A percentile compares a stretch with the other conserved stretches of the same genome.
Conservation (phyloP, 1,140 invertebrate species). For the Pseudomyrmex dendroicus region DNA sequence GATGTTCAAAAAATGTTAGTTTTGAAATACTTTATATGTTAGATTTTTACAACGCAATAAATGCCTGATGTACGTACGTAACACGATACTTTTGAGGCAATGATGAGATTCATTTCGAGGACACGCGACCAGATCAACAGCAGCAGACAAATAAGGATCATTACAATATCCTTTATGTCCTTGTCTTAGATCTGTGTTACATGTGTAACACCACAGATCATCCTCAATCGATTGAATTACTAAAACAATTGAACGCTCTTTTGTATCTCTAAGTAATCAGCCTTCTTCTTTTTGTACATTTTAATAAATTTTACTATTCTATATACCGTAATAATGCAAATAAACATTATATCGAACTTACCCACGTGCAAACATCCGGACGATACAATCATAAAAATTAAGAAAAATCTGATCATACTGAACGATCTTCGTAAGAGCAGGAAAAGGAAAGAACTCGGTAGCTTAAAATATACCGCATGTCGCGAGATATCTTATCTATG, state of each 20-base stretch:
- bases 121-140: conserved; percentile 72
- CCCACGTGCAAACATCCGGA: conserved; percentile 29
- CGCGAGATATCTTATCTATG: conserved; percentile 68
- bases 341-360: conserved; percentile 34
- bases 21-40: not conserved
- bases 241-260: conserved; percentile 1
- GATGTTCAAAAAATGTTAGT: too few species aligned
- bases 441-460: not conserved
- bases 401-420: conserved; percentile 48
- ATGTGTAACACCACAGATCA: conserved; percentile 78
- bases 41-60: too few species aligned
- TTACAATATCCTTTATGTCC: conserved; percentile 76
- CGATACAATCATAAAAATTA: conserved; percentile 10
- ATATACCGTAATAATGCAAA: too few species aligned
- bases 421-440: conserved; percentile 6
- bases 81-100: conserved; percentile 77
- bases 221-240: conserved; percentile 55
- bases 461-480: conserved; percentile 14
- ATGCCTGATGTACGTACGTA: conserved; percentile 70
- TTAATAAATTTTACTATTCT: too few species aligned
- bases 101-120: conserved; percentile 72
- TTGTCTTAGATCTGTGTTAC: conserved; percentile 74
- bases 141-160: conserved; percentile 75
- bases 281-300: too few species aligned
- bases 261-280: not conserved